Conservation (phyloP, 2,888 invertebrate genomes). For the Camponotus fellah region DNA sequence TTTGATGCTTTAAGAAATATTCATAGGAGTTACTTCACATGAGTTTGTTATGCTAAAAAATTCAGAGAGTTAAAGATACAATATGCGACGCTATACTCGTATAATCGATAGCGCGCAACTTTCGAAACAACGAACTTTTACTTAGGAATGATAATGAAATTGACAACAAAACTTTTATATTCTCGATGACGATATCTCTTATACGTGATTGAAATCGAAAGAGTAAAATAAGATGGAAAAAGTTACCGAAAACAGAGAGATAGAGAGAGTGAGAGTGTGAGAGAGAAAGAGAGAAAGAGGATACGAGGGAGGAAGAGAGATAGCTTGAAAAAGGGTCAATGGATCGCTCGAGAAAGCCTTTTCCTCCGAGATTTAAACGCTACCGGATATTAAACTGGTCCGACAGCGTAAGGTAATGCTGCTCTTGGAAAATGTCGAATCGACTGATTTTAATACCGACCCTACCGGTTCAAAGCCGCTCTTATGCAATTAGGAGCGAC, state of each 20-base stretch:
- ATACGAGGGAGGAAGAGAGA: background rate
- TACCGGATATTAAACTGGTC: slow-evolving; percentile 68
- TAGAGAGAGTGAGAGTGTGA: background rate
- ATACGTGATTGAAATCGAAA: slow-evolving; percentile 22
- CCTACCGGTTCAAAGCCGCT: slow-evolving; percentile 30
- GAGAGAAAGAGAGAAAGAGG: background rate
- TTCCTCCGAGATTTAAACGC: slow-evolving; percentile 59
- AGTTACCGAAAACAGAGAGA: background rate
- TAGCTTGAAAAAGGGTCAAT: slow-evolving; percentile 57
- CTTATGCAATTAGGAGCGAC: slow-evolving; percentile 51
- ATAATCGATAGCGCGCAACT: background rate
- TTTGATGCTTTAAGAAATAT: slow-evolving; percentile 11
- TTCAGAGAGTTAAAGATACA: slow-evolving; percentile 21
- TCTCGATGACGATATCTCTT: slow-evolving; percentile 5
- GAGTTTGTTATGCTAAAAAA: slow-evolving; percentile 35
- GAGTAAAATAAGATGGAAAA: background rate
- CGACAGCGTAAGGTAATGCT: slow-evolving; percentile 22
- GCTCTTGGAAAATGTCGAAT: slow-evolving; percentile 64
- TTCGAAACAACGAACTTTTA: slow-evolving; percentile 7
- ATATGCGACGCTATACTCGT: background rate
- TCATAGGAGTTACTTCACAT: slow-evolving; percentile 11
- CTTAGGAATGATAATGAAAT: slow-evolving; percentile 26
- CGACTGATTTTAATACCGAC: slow-evolving; percentile 62
- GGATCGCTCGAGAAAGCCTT: slow-evolving; percentile 54
- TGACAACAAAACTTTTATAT: slow-evolving; percentile 26